A percentile compares a stretch with the other conserved stretches of the same genome.
Conservation (phyloP, 2,797 vertebrate species). For the Bucorvus abyssinicus region DNA sequence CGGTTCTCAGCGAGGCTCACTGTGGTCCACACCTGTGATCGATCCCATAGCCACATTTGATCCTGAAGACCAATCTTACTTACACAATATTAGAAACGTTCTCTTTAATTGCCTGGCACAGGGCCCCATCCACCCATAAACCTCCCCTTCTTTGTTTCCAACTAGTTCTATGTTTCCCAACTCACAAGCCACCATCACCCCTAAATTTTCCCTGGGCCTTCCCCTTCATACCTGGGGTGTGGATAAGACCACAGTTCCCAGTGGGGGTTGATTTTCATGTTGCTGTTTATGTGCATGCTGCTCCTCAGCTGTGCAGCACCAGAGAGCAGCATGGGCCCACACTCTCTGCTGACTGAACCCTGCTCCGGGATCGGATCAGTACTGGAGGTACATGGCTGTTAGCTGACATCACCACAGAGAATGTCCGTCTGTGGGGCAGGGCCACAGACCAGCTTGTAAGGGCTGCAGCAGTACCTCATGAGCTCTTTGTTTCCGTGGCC, state of each 20-base stretch:
- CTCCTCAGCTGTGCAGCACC: neutral
- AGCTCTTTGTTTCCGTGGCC: neutral
- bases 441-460: neutral
- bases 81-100: neutral
- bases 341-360: neutral
- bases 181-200: neutral
- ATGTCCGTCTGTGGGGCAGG: neutral
- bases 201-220: neutral
- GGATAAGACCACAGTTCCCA: neutral
- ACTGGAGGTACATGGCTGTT: neutral
- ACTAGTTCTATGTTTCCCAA: neutral
- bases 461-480: neutral
- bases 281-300: neutral
- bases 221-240: neutral
- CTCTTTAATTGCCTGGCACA: neutral
- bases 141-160: neutral
- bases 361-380: neutral
- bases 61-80: neutral
- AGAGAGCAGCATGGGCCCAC: rapidly evolving
- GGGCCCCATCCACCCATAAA: neutral
- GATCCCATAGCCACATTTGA: neutral
- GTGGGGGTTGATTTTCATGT: neutral
- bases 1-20: neutral
- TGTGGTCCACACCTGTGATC: neutral
- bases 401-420: neutral